A percentile compares a stretch with the other conserved stretches of the same genome.
phyloP scores from a whole-genome alignment of 2,888 invertebrate genomes.

The Diplazon laetatorius region DNA sequence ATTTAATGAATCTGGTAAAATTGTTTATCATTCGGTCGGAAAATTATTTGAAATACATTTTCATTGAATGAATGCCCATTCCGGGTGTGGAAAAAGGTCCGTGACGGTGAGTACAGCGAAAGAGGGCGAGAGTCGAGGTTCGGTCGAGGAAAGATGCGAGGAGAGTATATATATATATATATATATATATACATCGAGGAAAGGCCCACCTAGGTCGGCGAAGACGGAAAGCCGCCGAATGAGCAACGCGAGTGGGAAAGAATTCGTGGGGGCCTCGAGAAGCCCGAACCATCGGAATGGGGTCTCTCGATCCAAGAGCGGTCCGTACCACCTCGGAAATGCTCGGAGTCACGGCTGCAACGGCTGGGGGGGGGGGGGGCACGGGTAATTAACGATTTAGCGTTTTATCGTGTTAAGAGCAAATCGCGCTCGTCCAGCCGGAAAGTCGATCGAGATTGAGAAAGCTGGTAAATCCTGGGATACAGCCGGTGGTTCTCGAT shows the following conservation, averaged over 20 bases:
- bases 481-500: constrained; percentile 2
- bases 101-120: no score
- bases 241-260: constrained; percentile 60
- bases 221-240: constrained; percentile 55
- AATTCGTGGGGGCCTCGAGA: constrained; percentile 57
- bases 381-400: constrained; percentile 62
- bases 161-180: no score
- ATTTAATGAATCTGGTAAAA: no score
- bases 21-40: no score
- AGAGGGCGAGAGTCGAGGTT: no score
- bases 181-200: no score
- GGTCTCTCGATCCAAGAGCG: constrained; percentile 18
- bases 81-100: no score
- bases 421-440: constrained; percentile 62
- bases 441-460: constrained; percentile 60
- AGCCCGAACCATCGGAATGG: constrained; percentile 31
- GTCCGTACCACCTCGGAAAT: constrained; percentile 27
- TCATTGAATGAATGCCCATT: no score
- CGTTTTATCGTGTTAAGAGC: constrained; percentile 64
- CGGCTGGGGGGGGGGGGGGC: constrained; percentile 11
- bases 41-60: no score
- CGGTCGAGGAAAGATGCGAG: no score
- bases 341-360: constrained; percentile 24
- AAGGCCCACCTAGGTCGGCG: no score
- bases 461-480: constrained; percentile 42